A percentile compares a stretch with the other conserved stretches of the same genome.
Conservation (phyloP, 2,797 vertebrate species). For the Babyrousa celebensis region DNA sequence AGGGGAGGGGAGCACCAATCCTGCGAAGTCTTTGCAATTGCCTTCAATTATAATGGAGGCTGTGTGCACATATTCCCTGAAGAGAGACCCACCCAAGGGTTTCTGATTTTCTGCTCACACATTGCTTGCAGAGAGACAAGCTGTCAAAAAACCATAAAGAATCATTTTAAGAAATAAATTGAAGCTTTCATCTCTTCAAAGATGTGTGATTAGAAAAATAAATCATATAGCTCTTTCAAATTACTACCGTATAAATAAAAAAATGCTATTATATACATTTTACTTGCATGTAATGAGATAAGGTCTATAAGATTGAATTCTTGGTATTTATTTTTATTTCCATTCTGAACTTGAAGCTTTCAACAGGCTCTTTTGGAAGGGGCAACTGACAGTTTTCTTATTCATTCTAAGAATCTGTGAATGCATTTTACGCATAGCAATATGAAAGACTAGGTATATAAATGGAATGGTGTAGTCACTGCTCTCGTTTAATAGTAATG, state of each 20-base stretch:
- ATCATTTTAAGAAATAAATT: slow-evolving; percentile 88
- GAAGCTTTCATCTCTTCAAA: slow-evolving; percentile 88
- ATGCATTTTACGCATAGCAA: slow-evolving; percentile 71
- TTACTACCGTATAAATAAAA: slow-evolving; percentile 78
- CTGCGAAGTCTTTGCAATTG: slow-evolving; percentile 70
- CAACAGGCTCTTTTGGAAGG: slow-evolving; percentile 71
- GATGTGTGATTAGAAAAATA: slow-evolving; percentile 88
- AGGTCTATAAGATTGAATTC: slow-evolving; percentile 71
- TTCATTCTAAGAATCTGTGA: slow-evolving; percentile 77
- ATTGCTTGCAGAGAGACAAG: slow-evolving; percentile 86
- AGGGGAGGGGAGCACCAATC: neutral
- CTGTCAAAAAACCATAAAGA: slow-evolving; percentile 85
- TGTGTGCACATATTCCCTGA: slow-evolving; percentile 77
- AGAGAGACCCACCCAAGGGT: slow-evolving; percentile 81
- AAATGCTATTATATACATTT: slow-evolving; percentile 79
- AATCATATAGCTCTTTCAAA: slow-evolving; percentile 85
- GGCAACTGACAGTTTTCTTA: slow-evolving; percentile 77
- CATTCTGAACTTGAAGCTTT: slow-evolving; percentile 79
- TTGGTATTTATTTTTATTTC: slow-evolving; percentile 80
- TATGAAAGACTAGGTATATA: slow-evolving; percentile 69
- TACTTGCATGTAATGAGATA: slow-evolving; percentile 78
- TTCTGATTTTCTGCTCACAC: slow-evolving; percentile 88
- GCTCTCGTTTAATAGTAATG: slow-evolving; percentile 65
- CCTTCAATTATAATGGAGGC: slow-evolving; percentile 78
- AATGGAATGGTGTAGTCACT: slow-evolving; percentile 55